These are phyloP conservation scores for Anneissia japonica DNA, from an alignment of 35 echinoderm and acorn worm species.

Conservation along the genomic window DNA sequence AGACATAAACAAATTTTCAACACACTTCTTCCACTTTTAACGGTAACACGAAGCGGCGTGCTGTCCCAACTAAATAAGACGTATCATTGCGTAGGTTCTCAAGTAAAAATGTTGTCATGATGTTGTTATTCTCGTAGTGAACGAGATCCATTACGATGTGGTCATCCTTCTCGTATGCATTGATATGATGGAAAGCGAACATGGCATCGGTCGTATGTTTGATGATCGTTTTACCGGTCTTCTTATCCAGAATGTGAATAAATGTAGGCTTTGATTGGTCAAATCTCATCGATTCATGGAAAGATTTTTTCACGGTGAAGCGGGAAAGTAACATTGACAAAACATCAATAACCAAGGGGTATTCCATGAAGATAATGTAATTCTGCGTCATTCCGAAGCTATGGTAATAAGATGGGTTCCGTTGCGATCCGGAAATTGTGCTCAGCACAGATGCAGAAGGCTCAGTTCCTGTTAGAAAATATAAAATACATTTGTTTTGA, in stretches of 20 bases:
- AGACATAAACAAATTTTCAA: no score
- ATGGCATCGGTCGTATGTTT: conserved; percentile 54
- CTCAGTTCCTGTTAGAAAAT: background rate
- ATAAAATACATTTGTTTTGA: background rate
- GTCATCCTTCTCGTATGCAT: conserved; percentile 62
- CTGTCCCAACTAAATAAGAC: background rate
- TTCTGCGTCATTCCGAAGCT: conserved; percentile 77
- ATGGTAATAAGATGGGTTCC: conserved; percentile 67
- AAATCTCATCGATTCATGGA: background rate
- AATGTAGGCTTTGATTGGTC: background rate
- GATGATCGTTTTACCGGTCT: conserved; percentile 28
- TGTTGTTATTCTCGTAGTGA: conserved; percentile 30
- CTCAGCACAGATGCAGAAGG: background rate
- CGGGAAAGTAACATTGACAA: conserved; percentile 14
- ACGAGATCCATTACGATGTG: conserved; percentile 58
- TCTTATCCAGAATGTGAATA: conserved; percentile 41
- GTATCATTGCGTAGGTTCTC: background rate
- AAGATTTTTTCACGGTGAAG: background rate
- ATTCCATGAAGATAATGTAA: conserved; percentile 78
- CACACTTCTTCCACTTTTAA: background rate
- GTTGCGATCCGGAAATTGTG: conserved; percentile 39
- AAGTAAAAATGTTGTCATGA: conserved; percentile 21
- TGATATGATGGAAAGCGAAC: conserved; percentile 80
- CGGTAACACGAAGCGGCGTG: background rate
- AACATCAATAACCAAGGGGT: conserved; percentile 46